Conservation (phyloP, 2,113 vertebrate genomes). For the Kryptolebias marmoratus region DNA sequence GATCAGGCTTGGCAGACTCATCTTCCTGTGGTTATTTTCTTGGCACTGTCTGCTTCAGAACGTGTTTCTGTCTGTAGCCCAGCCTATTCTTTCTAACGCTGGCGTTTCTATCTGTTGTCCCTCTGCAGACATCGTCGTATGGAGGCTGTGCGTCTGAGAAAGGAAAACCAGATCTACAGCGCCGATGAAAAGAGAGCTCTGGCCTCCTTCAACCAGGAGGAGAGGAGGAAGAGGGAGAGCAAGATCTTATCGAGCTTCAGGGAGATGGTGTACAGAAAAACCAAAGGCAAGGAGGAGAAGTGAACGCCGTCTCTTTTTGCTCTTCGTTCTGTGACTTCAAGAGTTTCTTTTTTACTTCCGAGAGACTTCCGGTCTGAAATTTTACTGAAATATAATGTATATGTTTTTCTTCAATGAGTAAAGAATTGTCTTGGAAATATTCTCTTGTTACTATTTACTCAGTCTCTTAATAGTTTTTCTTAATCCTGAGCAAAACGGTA, state of each 20-base stretch:
- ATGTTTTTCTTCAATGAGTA: too few relatives aligned
- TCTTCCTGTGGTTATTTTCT: too few relatives aligned
- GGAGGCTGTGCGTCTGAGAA: slow-evolving; percentile 97
- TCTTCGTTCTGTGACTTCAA: not conserved
- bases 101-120: not conserved
- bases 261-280: slow-evolving; percentile 98
- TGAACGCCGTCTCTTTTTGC: slow-evolving; percentile 53
- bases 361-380: not conserved
- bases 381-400: not conserved
- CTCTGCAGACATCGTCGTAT: slow-evolving; percentile 91
- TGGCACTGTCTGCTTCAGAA: not conserved
- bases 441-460: too few relatives aligned
- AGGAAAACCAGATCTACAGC: slow-evolving; percentile 99
- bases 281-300: slow-evolving; percentile 96
- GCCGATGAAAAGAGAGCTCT: slow-evolving; percentile 95
- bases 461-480: too few relatives aligned
- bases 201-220: slow-evolving; percentile 98
- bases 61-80: not conserved
- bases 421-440: too few relatives aligned
- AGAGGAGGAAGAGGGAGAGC: slow-evolving; percentile 94
- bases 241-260: slow-evolving; percentile 97
- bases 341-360: not conserved
- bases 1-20: too few relatives aligned
- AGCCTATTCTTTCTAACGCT: not conserved
- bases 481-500: too few relatives aligned